Percentiles rank a stretch among this genome's conserved stretches.
These are phyloP conservation scores for Heliconius hortense DNA, from an alignment of 2,888 invertebrate genomes.

Conservation along the genomic window DNA sequence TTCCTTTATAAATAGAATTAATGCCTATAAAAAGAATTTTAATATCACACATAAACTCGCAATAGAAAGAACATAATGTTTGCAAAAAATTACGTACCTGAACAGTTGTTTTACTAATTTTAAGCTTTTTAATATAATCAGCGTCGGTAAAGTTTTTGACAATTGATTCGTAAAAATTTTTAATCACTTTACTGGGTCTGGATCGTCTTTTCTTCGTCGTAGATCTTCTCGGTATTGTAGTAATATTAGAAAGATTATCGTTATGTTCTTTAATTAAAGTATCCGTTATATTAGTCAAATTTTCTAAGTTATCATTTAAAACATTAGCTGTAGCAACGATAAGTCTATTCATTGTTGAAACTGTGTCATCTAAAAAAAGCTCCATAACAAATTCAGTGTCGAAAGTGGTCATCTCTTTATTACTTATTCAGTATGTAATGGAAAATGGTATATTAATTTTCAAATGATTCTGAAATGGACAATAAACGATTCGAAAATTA, in stretches of 20 bases:
- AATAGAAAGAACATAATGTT: neutral
- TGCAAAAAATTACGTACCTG: constrained; percentile 52
- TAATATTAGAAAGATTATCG: constrained; percentile 24
- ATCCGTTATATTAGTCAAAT: constrained; percentile 55
- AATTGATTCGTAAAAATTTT: constrained; percentile 57
- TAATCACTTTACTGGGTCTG: constrained; percentile 37
- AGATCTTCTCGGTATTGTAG: constrained; percentile 28
- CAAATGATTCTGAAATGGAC: neutral
- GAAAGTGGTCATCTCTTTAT: constrained; percentile 53
- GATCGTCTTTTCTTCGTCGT: constrained; percentile 28
- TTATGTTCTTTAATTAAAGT: constrained; percentile 51
- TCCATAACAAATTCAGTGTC: constrained; percentile 67
- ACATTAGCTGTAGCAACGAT: constrained; percentile 67
- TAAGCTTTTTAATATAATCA: constrained; percentile 61
- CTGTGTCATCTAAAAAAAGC: constrained; percentile 69
- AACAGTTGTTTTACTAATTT: constrained; percentile 65
- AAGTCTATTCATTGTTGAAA: constrained; percentile 62
- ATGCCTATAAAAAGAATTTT: constrained; percentile 50
- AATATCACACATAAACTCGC: neutral
- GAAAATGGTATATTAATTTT: neutral
- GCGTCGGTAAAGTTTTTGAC: constrained; percentile 58
- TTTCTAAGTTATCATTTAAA: constrained; percentile 65
- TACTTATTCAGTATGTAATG: neutral
- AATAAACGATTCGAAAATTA: neutral
- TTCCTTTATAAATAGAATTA: constrained; percentile 59